Evolutionary conservation across 1,140 invertebrate genomes (phyloP), one percentile per base, ranked within the genome.

Genomic region (Berghia stephanieae): DNA sequence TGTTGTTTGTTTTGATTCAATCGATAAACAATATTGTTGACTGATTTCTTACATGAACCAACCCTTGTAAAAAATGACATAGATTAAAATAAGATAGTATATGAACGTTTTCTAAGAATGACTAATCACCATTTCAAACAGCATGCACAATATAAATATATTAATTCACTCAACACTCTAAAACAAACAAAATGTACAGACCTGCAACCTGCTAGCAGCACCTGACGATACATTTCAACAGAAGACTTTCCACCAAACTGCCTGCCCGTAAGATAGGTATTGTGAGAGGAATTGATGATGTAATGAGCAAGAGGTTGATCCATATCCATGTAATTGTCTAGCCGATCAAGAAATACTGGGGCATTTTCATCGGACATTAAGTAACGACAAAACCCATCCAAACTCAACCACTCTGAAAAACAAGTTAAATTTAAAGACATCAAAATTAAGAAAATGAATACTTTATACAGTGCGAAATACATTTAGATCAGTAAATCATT

Each of bases 301-400:
- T 99, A 99, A 88, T 99, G 98, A 44, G 95, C 93, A 31, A 99
- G 87, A 0, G 98, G 96, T 86, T 99, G 97, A 88, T 99, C 97
- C 98, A 99, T 99, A 82, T 99, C 97, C 86, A 93, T 98, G 87
- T 99, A 99, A 81, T 97, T 95, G 85, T 99, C 98, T 69, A 99
- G 91, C 27, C 97, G 92, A 90, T 99, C 98, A 63, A 99, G 91
- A 90, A 99, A 99, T 66, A 99, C 98, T 0, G 98, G 98, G 0
- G 98, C 96, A 90, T 99, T 99, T 89, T 99, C 98, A 90, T 99
- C 98, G 0, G 97, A 99, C 96, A 99, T 99, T 66, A 99, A 91
- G 91, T 99, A 99, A 63, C 96, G 93, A 89, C 98, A 96, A 78
- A 99, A 93, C 42, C 97, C 98, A 89, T 99, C 97, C 89, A 98